Base-by-base conservation (phyloP, 1,140 invertebrate genomes). In the Drosophila triauraria region DNA sequence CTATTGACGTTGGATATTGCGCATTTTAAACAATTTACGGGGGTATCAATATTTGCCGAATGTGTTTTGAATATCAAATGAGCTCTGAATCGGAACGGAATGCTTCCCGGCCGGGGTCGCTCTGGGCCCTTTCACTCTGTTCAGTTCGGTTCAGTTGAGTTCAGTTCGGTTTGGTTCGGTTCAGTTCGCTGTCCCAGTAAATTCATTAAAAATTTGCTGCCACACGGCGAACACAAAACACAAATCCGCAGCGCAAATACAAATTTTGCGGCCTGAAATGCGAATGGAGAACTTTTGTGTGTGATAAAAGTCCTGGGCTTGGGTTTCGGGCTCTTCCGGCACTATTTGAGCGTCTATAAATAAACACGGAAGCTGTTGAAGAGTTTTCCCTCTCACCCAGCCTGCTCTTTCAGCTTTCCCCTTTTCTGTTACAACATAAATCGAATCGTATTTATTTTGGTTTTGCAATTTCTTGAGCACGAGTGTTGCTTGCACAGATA, bases 11-110 rank as follows among this genome's bases (percentile, higher is more conserved):
- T 80, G 68, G 53, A 70, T 71, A 77, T 68, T 65, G 57, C 77
- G 76, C 76, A 91, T 91, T 91, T 91, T 84, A 90, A 91, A 91
- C 90, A 91, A 91, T 92, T 91, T 91, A 80, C 75, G 75, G 56
- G 62, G 80, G 82, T 91, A 91, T 91, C 90, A 91, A 91, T 91
- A 91, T 91, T 91, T 91, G 80, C 78, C 76, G 85, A 91, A 91
- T 91, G 90, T 91, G 90, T 91, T 91, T 87, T 90, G 90, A 91
- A 91, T 91, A 82, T 62, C 53, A 91, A 91, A 91, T 91, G 84
- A 85, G 80, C 44, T 50, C 44, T 30, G 46, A 59, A 56, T 70
- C 44, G 44, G 10, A 25, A 27, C 35, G 32, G 64, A 69, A 69
- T 69, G 25, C 35, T 8, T 25, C 30, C 46, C 35, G 25, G 27